A percentile compares a stretch with the other conserved stretches of the same genome.
phyloP scores from a whole-genome alignment of 2,113 vertebrate species.

The Pristiophorus japonicus region DNA sequence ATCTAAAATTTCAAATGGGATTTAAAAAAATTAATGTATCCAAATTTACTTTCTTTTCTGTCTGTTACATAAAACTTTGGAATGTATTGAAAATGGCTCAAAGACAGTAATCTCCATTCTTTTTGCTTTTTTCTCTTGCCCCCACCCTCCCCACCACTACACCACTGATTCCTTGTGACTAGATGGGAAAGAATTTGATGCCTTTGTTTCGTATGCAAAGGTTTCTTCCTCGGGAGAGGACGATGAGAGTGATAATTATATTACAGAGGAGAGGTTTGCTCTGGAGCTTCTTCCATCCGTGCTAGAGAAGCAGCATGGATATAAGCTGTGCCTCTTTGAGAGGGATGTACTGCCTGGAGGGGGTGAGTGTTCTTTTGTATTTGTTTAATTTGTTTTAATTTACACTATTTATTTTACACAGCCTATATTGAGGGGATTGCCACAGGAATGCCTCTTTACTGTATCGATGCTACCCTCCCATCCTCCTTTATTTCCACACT shows the following conservation, averaged over 20 bases:
- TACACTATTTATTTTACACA: background rate
- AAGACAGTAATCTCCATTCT: background rate
- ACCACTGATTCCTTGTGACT: slow-evolving; percentile 33
- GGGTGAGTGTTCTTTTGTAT: slow-evolving; percentile 57
- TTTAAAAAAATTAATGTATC: background rate
- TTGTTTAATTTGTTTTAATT: background rate
- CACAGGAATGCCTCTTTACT: background rate
- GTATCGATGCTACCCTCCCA: background rate
- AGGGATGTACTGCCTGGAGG: slow-evolving; percentile 79
- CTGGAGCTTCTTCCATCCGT: slow-evolving; percentile 60
- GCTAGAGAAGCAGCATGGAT: slow-evolving; percentile 72
- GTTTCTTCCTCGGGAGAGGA: slow-evolving; percentile 38
- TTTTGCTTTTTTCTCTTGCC: background rate
- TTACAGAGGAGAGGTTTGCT: slow-evolving; percentile 58
- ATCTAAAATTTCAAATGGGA: background rate
- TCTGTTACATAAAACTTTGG: background rate
- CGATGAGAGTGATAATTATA: slow-evolving; percentile 33
- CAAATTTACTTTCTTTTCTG: background rate
- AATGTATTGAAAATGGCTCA: background rate
- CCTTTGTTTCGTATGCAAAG: slow-evolving; percentile 72
- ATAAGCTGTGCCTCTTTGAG: slow-evolving; percentile 74
- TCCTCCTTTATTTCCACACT: background rate
- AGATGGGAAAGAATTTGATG: slow-evolving; percentile 78
- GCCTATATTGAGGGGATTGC: background rate
- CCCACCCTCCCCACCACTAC: background rate